Conservation (phyloP, 2,113 vertebrate species). For the Heterochromis multidens region DNA sequence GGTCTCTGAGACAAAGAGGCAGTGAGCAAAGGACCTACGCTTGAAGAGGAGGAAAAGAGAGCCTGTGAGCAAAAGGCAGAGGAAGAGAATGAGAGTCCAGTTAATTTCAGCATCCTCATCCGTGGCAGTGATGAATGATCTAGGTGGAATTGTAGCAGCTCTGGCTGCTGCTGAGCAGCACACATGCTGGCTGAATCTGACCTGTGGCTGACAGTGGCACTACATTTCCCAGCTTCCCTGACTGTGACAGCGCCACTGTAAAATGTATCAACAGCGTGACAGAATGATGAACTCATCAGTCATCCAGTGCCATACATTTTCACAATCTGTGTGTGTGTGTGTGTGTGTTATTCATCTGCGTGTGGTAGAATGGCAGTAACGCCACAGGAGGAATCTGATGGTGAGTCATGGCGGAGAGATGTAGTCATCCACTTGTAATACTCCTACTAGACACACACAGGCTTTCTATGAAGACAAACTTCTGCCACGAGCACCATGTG, state of each 20-base stretch:
- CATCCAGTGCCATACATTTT: slow-evolving; percentile 24
- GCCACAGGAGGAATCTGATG: slow-evolving; percentile 56
- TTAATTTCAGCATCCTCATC: slow-evolving; percentile 72
- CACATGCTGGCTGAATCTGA: slow-evolving; percentile 44
- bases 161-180: slow-evolving; percentile 31
- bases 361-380: slow-evolving; percentile 25
- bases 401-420: slow-evolving; percentile 66
- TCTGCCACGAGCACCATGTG: slow-evolving; percentile 27
- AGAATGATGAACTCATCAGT: slow-evolving; percentile 19
- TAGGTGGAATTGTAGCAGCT: slow-evolving; percentile 51
- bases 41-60: slow-evolving; percentile 11
- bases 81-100: slow-evolving; percentile 49
- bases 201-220: slow-evolving; percentile 38
- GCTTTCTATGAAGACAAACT: slow-evolving; percentile 16
- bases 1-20: slow-evolving; percentile 37
- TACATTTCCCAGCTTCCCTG: slow-evolving; percentile 36
- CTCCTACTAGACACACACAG: slow-evolving; percentile 7
- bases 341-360: slow-evolving; percentile 5
- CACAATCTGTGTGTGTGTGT: background rate
- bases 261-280: slow-evolving; percentile 5
- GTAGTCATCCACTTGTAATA: slow-evolving; percentile 69
- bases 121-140: slow-evolving; percentile 70
- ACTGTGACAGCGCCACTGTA: background rate
- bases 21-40: slow-evolving; percentile 8
- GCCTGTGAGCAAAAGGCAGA: slow-evolving; percentile 22